These are phyloP conservation scores for Cerastis rubricosa DNA, from an alignment of 2,888 invertebrate species.

Conservation along the genomic window DNA sequence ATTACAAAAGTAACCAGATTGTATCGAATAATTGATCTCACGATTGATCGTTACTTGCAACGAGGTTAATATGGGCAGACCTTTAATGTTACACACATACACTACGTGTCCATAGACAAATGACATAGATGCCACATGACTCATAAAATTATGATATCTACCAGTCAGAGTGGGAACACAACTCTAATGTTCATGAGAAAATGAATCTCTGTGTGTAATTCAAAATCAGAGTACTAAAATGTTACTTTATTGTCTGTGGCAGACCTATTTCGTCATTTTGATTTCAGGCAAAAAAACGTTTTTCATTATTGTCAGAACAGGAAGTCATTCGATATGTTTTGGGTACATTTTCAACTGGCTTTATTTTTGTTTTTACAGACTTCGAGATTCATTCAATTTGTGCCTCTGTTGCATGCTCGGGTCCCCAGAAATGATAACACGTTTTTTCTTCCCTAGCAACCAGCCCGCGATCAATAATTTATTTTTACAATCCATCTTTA, in stretches of 20 bases:
- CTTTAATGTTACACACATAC: conserved; percentile 19
- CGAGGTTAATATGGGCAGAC: conserved; percentile 41
- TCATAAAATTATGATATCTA: conserved; percentile 42
- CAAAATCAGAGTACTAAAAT: background rate
- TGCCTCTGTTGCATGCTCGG: background rate
- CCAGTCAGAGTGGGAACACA: conserved; percentile 24
- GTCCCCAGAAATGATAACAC: background rate
- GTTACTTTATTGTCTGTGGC: background rate
- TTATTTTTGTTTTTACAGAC: background rate
- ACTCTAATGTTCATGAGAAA: conserved; percentile 30
- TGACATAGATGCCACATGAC: conserved; percentile 57
- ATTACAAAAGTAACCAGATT: conserved; percentile 16
- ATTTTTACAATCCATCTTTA: background rate
- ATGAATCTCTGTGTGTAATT: conserved; percentile 28
- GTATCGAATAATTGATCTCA: conserved; percentile 13
- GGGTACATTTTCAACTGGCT: background rate
- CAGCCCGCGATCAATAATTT: background rate
- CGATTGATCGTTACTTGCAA: conserved; percentile 40
- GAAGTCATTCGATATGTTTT: background rate
- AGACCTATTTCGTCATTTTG: background rate
- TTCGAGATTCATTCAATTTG: background rate
- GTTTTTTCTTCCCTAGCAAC: background rate
- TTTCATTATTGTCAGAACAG: background rate
- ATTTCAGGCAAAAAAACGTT: background rate
- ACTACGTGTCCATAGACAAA: conserved; percentile 5